These are phyloP conservation scores for Bergia puertoricense DNA, from an alignment of 92 coral and sea anemone species.

Conservation along the genomic window DNA sequence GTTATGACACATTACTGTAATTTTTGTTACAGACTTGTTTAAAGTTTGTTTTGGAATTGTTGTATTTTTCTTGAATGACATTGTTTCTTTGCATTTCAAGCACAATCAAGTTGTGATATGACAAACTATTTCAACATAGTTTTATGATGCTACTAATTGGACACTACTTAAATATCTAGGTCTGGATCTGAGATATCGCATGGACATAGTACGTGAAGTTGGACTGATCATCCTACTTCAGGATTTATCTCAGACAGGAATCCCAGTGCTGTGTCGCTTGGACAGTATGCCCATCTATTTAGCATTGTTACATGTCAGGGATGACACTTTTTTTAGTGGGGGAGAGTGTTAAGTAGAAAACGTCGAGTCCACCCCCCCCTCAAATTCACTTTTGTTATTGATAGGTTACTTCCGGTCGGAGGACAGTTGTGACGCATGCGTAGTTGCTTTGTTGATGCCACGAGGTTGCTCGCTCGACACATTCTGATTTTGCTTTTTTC, in stretches of 20 bases:
- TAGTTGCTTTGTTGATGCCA: not conserved
- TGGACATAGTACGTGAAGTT: slow-evolving; percentile 25
- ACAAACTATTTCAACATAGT: slow-evolving; percentile 23
- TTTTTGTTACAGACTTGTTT: slow-evolving; percentile 22
- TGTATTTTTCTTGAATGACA: not conserved
- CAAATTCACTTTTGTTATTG: not conserved
- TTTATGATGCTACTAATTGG: slow-evolving; percentile 21
- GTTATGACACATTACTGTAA: slow-evolving; percentile 1
- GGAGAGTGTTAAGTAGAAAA: slow-evolving; percentile 32
- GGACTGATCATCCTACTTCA: slow-evolving; percentile 32
- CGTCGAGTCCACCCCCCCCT: not conserved
- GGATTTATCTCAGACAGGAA: not conserved
- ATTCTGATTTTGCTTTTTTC: not conserved
- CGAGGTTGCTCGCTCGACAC: not conserved
- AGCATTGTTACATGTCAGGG: slow-evolving; percentile 31
- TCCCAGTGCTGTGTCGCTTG: slow-evolving; percentile 27
- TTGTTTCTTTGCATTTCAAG: slow-evolving; percentile 30
- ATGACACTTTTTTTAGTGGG: slow-evolving; percentile 21
- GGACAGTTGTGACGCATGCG: slow-evolving; percentile 15
- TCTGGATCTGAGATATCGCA: slow-evolving; percentile 34
- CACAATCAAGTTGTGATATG: slow-evolving; percentile 26
- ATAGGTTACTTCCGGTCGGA: slow-evolving; percentile 7
- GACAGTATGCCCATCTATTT: slow-evolving; percentile 16
- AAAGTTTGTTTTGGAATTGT: slow-evolving; percentile 20
- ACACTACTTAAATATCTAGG: slow-evolving; percentile 30